These are phyloP conservation scores for Leucoma salicis DNA, from an alignment of 2,888 invertebrate genomes.

Conservation along the genomic window DNA sequence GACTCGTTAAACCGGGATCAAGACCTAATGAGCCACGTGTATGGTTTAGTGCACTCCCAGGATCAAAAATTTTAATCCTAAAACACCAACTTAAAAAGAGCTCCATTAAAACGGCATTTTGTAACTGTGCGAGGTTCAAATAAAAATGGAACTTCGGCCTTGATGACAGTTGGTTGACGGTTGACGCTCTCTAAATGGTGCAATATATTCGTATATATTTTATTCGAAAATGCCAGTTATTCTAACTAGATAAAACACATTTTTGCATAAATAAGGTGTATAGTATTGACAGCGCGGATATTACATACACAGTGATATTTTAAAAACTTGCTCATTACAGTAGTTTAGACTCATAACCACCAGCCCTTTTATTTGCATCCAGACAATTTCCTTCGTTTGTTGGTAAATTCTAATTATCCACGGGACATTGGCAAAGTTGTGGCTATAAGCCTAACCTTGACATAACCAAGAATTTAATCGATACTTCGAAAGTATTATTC, in stretches of 20 bases:
- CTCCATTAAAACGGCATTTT: slow-evolving; percentile 9
- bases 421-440: no score
- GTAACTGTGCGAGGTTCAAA: slow-evolving; percentile 21
- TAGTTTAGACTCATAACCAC: no score
- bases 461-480: no score
- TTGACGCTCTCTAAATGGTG: slow-evolving; percentile 50
- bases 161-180: slow-evolving; percentile 59
- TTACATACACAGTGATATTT: slow-evolving; percentile 9
- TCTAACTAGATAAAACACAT: slow-evolving; percentile 26
- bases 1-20: slow-evolving; percentile 73
- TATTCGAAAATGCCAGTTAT: slow-evolving; percentile 36
- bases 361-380: no score
- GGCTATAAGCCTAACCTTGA: no score
- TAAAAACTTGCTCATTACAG: no score
- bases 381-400: no score
- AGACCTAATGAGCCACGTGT: slow-evolving; percentile 76
- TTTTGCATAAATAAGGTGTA: slow-evolving; percentile 21
- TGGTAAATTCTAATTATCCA: no score
- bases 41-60: slow-evolving; percentile 69
- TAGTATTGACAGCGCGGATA: slow-evolving; percentile 7
- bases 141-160: slow-evolving; percentile 30
- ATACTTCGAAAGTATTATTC: no score
- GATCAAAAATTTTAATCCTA: slow-evolving; percentile 71
- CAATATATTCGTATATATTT: slow-evolving; percentile 32
- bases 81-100: slow-evolving; percentile 41